phyloP scores from a whole-genome alignment of 2,797 vertebrate species.

The Parotocinclus haroldoi region DNA sequence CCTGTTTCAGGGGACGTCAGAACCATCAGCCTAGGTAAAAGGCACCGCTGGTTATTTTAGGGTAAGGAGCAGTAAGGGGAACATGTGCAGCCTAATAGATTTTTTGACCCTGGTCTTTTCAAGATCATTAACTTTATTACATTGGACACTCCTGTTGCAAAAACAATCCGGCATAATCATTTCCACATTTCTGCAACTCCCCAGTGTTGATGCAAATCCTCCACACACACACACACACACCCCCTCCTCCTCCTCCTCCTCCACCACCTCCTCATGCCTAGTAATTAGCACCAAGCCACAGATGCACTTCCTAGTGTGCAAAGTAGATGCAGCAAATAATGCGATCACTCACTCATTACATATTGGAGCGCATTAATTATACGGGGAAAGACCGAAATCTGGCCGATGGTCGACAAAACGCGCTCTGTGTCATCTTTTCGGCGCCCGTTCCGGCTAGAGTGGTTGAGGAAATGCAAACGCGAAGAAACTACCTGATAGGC shows the following conservation, averaged over 20 bases:
- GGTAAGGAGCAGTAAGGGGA: slow-evolving; percentile 15
- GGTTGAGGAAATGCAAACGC: slow-evolving; percentile 54
- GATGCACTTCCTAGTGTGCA: slow-evolving; percentile 64
- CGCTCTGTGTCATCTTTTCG: too few species aligned
- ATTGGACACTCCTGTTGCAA: slow-evolving; percentile 71
- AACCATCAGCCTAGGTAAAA: too few species aligned
- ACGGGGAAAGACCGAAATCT: slow-evolving; percentile 58
- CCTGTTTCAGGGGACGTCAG: too few species aligned
- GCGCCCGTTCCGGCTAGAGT: too few species aligned
- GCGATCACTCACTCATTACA: slow-evolving; percentile 73
- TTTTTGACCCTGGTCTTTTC: slow-evolving; percentile 56
- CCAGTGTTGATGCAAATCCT: slow-evolving; percentile 65
- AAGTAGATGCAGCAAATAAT: slow-evolving; percentile 69
- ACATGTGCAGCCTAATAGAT: slow-evolving; percentile 72
- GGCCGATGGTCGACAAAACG: slow-evolving; percentile 65
- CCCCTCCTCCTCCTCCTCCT: slow-evolving; percentile 46
- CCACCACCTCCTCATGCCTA: slow-evolving; percentile 53
- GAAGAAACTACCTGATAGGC: slow-evolving; percentile 47
- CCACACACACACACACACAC: too few species aligned
- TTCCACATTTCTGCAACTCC: slow-evolving; percentile 59
- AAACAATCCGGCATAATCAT: slow-evolving; percentile 75
- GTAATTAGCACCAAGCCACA: slow-evolving; percentile 67
- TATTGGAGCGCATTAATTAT: slow-evolving; percentile 67
- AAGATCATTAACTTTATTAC: slow-evolving; percentile 77
- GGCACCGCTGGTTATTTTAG: background rate